Base-by-base conservation (phyloP, 1,140 invertebrate species). In the Paracyclopina nana region DNA sequence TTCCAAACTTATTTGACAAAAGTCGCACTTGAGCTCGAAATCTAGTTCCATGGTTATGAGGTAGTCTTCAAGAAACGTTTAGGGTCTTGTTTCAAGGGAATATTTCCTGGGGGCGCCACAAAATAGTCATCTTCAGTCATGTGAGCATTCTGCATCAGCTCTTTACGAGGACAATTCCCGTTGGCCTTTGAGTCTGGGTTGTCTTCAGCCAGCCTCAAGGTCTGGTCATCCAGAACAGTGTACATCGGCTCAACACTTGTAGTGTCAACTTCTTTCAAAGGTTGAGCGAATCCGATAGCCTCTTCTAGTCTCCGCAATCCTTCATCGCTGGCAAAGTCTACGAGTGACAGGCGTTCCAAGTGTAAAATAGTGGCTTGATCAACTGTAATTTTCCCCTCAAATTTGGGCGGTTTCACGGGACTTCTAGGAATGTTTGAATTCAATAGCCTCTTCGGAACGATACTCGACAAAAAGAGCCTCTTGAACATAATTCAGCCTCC, bases 71-170 rank as follows among this genome's bases (percentile, higher is more conserved):
- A n/a, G n/a, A n/a, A n/a, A n/a, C n/a, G n/a, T n/a, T n/a, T n/a
- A n/a, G n/a, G n/a, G n/a, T n/a, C n/a, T n/a, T n/a, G n/a, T 43
- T 46, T 26, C 3, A 46, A 43, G 1, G 48, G 25, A 11, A 50
- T 49, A 45, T 50, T 50, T 16, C 48, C 48, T 1, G 29, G 25
- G 1, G 48, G 48, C 2, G 48, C 48, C 6, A 50, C 48, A 20
- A 50, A 31, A 29, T 43, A 50, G 11, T 50, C 48, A 16, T 50
- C 48, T 24, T 50, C 48, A 4, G 26, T 26, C 18, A 50, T 6
- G 27, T 24, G 14, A 6, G 48, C 48, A 9, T 49, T 43, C 1
- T 26, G 18, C 18, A 38, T 6, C 8, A 54, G 43, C 16, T 55
- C 46, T 18, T 12, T 42, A n/a, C n/a, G n/a, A n/a, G n/a, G n/a